Base-by-base conservation (phyloP, 2,797 vertebrate genomes). In the Thunnus albacares region DNA sequence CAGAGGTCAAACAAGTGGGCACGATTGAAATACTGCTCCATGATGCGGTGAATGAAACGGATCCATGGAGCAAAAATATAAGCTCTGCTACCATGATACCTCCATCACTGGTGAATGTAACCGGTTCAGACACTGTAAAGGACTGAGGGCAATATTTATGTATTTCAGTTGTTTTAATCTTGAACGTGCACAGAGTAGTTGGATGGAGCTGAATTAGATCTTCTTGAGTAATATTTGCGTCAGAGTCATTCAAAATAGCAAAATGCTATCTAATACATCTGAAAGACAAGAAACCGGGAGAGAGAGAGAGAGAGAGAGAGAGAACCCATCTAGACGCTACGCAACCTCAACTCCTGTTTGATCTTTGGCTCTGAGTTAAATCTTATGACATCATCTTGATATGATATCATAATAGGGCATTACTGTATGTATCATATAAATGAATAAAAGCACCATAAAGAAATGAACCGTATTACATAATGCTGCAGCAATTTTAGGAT, bases 1-100 rank as follows among this genome's bases (percentile, higher is more conserved):
- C 73, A 71, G 75, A 87, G 90, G 90, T 92, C 92, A 90, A 89
- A 91, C 69, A 71, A 88, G 81, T 82, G 88, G 89, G 85, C 85
- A 78, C 55, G 61, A 79, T 17, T 77, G 79, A 80, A 82, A 77
- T 11, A 11, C 30, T 10, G 66, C 80, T 83, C 52, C 15, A 3
- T 4, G 74, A 60, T 74, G 78, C 57, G 57, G 82, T 49, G 87
- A 81, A 38, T 57, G 83, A 83, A 86, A 65, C 76, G 47, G 68
- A 84, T 71, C 47, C 45, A 35, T n/a, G 64, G 53, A 41, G 56
- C 58, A 43, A 15, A 79, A 68, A 70, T 62, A 67, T 33, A 7
- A 0, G 53, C 17, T 45, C 62, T 7, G 61, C 66, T 20, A 17
- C 85, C 69, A n/a, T 56, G 74, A 71, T 55, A 79, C 71, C 83